These are phyloP conservation scores for Hylaeus volcanicus DNA, from an alignment of 1,140 invertebrate species.

Conservation along the genomic window DNA sequence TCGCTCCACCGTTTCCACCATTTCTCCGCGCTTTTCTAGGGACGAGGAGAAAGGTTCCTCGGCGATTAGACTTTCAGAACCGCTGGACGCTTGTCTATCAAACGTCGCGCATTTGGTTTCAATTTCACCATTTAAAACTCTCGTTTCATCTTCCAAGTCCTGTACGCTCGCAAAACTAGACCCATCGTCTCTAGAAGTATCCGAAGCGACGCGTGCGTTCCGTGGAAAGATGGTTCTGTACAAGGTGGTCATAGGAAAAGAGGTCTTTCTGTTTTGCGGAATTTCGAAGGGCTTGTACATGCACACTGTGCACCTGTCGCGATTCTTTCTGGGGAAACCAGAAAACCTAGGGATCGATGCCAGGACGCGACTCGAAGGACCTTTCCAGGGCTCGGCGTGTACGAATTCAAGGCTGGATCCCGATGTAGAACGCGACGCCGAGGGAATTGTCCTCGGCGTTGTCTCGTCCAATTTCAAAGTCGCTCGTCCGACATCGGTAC, in stretches of 20 bases:
- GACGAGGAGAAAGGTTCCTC: no score
- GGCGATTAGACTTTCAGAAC: not conserved
- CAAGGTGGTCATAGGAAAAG: not conserved
- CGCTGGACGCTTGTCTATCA: not conserved
- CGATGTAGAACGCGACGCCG: constrained; percentile 30
- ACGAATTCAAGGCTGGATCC: constrained; percentile 25
- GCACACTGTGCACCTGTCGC: constrained; percentile 69
- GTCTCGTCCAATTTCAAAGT: constrained; percentile 20
- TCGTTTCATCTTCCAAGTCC: not conserved
- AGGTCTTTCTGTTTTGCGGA: not conserved
- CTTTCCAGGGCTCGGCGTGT: not conserved
- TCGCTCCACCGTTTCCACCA: no score
- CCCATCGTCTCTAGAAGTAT: not conserved
- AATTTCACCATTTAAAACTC: not conserved
- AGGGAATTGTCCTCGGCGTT: constrained; percentile 46
- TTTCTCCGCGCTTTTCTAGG: not conserved
- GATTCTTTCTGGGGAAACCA: constrained; percentile 59
- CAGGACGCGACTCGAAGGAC: constrained; percentile 16
- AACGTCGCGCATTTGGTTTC: not conserved
- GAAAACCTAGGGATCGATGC: constrained; percentile 45
- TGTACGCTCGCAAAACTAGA: not conserved
- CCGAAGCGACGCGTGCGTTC: not conserved
- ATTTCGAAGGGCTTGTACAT: constrained; percentile 51
- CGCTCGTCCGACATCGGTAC: not conserved
- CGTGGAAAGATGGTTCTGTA: constrained; percentile 3